Conservation (phyloP, 1,140 invertebrate genomes). For the Orchestia grillus region DNA sequence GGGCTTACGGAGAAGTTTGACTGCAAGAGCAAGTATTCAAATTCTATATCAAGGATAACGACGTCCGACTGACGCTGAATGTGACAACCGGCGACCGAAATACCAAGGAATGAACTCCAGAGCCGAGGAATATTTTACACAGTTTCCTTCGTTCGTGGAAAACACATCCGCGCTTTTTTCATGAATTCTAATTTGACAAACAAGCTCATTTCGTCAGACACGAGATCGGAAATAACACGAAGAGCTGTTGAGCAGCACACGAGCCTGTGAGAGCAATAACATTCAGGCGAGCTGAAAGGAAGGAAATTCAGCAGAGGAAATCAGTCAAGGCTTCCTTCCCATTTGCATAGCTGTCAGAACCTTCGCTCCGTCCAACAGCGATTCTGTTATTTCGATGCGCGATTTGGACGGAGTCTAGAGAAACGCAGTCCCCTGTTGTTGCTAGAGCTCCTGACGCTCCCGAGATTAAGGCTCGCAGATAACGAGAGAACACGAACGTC, state of each 20-base stretch:
- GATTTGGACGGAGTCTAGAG: not conserved
- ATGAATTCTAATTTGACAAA: not conserved
- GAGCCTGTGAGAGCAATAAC: not conserved
- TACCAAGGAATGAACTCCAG: not conserved
- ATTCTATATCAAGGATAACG: not conserved
- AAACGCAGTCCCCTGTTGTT: not conserved
- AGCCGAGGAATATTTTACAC: not conserved
- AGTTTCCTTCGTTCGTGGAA: not conserved
- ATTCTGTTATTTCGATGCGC: not conserved
- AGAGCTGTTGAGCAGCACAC: not conserved
- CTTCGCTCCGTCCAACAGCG: not conserved
- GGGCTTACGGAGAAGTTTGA: too few relatives aligned
- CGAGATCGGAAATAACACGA: not conserved
- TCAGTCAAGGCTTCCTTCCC: not conserved
- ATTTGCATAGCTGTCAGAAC: slow-evolving; percentile 7
- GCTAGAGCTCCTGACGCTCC: not conserved
- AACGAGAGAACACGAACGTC: not conserved
- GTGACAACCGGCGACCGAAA: not conserved
- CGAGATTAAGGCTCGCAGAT: not conserved
- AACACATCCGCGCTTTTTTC: not conserved
- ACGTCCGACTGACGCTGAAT: not conserved
- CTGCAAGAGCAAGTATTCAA: too few relatives aligned
- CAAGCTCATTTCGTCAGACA: not conserved
- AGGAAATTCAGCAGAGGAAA: not conserved
- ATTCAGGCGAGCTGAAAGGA: not conserved